phyloP scores from a whole-genome alignment of 2,113 vertebrate species.

The Cathartes aura region DNA sequence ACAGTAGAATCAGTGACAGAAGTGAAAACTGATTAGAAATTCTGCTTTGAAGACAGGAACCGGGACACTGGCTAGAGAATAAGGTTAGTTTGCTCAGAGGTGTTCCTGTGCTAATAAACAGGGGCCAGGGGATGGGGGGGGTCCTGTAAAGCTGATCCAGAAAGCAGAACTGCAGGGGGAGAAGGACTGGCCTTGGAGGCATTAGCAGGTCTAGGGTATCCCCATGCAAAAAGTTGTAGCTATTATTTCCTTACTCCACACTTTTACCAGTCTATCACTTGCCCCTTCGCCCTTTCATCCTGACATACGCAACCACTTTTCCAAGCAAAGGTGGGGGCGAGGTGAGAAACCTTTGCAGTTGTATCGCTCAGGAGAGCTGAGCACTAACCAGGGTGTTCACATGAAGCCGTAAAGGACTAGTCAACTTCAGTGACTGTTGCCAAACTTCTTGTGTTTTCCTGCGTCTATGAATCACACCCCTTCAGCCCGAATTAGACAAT shows the following conservation, averaged over 20 bases:
- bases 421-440: background rate
- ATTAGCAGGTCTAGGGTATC: background rate
- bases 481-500: background rate
- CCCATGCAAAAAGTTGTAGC: background rate
- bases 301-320: background rate
- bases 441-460: background rate
- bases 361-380: background rate
- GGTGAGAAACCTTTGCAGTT: background rate
- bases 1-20: constrained; percentile 4
- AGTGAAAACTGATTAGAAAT: constrained; percentile 45
- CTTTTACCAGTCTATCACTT: background rate
- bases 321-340: background rate
- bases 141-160: background rate
- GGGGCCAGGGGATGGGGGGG: background rate
- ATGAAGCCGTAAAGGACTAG: background rate
- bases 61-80: background rate
- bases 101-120: background rate
- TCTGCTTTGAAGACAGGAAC: background rate
- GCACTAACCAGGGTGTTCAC: background rate
- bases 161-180: background rate
- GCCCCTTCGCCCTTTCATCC: background rate
- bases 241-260: background rate
- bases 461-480: background rate
- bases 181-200: background rate
- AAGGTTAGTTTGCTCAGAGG: background rate